These are phyloP conservation scores for Spilosoma lubricipeda DNA, from an alignment of 2,888 invertebrate species.

Conservation along the genomic window DNA sequence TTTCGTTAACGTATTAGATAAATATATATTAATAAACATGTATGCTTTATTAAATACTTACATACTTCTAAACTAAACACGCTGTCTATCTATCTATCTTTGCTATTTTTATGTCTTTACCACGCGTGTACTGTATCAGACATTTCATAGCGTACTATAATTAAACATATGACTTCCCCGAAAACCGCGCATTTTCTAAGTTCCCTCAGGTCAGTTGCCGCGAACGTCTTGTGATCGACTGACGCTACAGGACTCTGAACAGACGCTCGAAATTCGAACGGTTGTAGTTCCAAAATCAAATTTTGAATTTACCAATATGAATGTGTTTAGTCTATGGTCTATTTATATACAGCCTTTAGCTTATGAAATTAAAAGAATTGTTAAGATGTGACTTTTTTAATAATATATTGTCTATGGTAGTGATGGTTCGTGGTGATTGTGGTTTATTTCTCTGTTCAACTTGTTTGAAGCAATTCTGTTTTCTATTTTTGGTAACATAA, in stretches of 20 bases:
- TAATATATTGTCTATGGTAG: slow-evolving; percentile 20
- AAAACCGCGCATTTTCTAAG: slow-evolving; percentile 72
- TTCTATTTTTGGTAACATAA: slow-evolving; percentile 11
- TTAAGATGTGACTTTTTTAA: slow-evolving; percentile 31
- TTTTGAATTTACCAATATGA: slow-evolving; percentile 26
- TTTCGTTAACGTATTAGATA: too few relatives aligned
- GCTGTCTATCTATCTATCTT: not conserved
- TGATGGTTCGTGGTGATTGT: slow-evolving; percentile 31
- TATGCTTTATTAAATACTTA: not conserved
- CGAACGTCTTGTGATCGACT: slow-evolving; percentile 66
- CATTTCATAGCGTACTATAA: slow-evolving; percentile 69
- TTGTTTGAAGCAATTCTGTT: slow-evolving; percentile 24
- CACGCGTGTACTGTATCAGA: slow-evolving; percentile 54
- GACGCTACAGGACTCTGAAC: slow-evolving; percentile 75
- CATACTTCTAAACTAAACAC: not conserved
- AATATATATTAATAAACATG: not conserved
- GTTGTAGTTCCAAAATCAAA: slow-evolving; percentile 50
- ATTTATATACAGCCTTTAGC: not conserved
- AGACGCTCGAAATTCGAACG: slow-evolving; percentile 68
- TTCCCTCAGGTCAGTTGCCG: slow-evolving; percentile 72
- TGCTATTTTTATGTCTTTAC: slow-evolving; percentile 45
- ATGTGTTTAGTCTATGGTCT: slow-evolving; percentile 11
- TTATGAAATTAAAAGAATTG: slow-evolving; percentile 21
- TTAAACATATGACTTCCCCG: slow-evolving; percentile 74
- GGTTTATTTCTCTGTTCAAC: slow-evolving; percentile 30